Percentiles rank a stretch among this genome's conserved stretches.
These are phyloP conservation scores for Acanthopagrus latus DNA, from an alignment of 2,797 vertebrate genomes.

Conservation along the genomic window DNA sequence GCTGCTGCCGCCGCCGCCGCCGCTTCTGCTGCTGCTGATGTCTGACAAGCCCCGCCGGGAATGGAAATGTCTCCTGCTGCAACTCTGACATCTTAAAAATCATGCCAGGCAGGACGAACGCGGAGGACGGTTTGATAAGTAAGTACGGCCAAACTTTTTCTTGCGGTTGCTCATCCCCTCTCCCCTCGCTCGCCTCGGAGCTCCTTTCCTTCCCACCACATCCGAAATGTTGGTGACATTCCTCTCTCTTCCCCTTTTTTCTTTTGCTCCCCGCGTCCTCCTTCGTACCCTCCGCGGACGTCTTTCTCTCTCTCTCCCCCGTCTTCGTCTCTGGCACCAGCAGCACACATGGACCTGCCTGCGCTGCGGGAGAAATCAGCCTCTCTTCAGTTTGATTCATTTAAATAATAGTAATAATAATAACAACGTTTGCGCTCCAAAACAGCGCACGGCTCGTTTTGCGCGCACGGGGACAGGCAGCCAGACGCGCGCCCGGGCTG, in stretches of 20 bases:
- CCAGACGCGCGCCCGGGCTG: constrained; percentile 45
- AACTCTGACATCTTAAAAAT: constrained; percentile 73
- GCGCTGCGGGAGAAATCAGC: constrained; percentile 5
- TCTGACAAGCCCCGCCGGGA: constrained; percentile 51
- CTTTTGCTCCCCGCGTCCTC: constrained; percentile 4
- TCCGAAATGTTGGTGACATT: constrained; percentile 62
- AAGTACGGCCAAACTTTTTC: constrained; percentile 82
- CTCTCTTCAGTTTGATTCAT: background rate
- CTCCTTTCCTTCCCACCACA: constrained; percentile 1
- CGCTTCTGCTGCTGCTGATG: constrained; percentile 34
- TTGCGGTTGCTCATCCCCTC: constrained; percentile 33
- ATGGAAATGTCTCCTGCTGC: constrained; percentile 72
- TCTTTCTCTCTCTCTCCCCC: constrained; percentile 1
- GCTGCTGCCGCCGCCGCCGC: constrained; percentile 45
- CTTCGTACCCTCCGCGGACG: constrained; percentile 5
- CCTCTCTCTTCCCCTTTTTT: constrained; percentile 19
- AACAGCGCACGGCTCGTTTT: constrained; percentile 25
- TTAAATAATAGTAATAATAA: background rate
- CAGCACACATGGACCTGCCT: constrained; percentile 24
- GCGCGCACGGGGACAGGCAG: constrained; percentile 36
- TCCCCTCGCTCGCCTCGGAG: constrained; percentile 32
- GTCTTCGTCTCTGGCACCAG: background rate
- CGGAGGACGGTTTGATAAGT: constrained; percentile 79
- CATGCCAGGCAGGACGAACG: constrained; percentile 79
- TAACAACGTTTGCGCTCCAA: constrained; percentile 13